Conservation (phyloP, 2,888 invertebrate species). For the Tromatobia lineatoria region DNA sequence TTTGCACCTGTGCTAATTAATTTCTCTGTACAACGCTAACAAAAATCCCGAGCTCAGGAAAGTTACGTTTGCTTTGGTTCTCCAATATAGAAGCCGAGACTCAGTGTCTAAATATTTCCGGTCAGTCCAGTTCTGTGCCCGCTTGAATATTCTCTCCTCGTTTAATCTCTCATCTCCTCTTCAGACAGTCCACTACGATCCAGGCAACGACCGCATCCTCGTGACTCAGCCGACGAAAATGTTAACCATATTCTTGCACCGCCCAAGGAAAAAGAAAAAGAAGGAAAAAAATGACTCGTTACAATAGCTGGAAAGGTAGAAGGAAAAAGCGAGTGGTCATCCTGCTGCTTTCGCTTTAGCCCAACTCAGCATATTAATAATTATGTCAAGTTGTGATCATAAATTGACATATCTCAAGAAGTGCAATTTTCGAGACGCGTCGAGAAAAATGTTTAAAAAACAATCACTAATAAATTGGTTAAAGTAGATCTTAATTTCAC, state of each 20-base stretch:
- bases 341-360: background rate
- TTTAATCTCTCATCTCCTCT: background rate
- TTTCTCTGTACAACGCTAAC: too few species aligned
- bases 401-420: too few species aligned
- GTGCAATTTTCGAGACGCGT: too few species aligned
- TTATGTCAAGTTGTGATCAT: too few species aligned
- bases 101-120: conserved; percentile 35
- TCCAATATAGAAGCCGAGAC: background rate
- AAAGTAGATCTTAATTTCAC: too few species aligned
- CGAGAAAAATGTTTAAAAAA: too few species aligned
- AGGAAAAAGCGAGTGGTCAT: background rate
- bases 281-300: background rate
- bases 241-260: background rate
- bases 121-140: conserved; percentile 7
- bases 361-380: too few species aligned
- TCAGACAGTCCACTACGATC: background rate
- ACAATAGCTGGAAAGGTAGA: background rate
- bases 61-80: background rate
- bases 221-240: conserved; percentile 20
- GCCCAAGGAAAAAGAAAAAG: background rate
- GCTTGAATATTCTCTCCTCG: conserved; percentile 15
- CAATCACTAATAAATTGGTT: too few species aligned
- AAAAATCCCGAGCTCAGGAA: background rate
- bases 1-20: too few species aligned
- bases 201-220: conserved; percentile 8